A percentile compares a stretch with the other conserved stretches of the same genome.
phyloP scores from a whole-genome alignment of 2,113 vertebrate genomes.

The Nestor notabilis region DNA sequence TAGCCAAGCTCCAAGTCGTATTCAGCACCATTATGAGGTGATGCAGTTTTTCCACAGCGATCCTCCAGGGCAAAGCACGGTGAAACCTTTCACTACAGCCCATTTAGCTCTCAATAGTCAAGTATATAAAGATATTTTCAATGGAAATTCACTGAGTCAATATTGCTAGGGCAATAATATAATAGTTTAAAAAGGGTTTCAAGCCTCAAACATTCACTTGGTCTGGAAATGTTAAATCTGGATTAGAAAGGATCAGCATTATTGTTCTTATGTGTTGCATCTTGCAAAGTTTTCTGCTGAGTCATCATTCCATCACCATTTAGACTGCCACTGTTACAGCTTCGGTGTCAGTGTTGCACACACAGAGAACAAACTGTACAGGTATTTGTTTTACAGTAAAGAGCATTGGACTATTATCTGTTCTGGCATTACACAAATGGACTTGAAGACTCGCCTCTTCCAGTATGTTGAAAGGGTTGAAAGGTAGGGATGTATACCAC shows the following conservation, averaged over 20 bases:
- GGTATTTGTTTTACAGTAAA: background rate
- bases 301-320: background rate
- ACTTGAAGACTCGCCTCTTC: background rate
- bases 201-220: background rate
- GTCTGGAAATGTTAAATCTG: background rate
- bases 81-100: background rate
- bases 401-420: background rate
- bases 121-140: background rate
- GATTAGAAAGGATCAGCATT: background rate
- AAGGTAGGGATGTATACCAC: background rate
- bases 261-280: background rate
- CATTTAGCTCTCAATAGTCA: background rate
- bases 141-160: background rate
- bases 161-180: background rate
- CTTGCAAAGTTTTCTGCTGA: background rate
- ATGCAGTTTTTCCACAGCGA: background rate
- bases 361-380: background rate
- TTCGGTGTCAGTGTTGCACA: background rate
- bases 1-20: background rate
- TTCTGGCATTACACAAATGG: background rate
- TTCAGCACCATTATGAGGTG: background rate
- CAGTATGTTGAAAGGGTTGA: background rate
- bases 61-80: background rate
- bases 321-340: background rate
- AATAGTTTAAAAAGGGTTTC: background rate